Evolutionary conservation across 2,113 vertebrate species (phyloP), one percentile per base, ranked within the genome.

Genomic region (Alexandromys fortis): DNA sequence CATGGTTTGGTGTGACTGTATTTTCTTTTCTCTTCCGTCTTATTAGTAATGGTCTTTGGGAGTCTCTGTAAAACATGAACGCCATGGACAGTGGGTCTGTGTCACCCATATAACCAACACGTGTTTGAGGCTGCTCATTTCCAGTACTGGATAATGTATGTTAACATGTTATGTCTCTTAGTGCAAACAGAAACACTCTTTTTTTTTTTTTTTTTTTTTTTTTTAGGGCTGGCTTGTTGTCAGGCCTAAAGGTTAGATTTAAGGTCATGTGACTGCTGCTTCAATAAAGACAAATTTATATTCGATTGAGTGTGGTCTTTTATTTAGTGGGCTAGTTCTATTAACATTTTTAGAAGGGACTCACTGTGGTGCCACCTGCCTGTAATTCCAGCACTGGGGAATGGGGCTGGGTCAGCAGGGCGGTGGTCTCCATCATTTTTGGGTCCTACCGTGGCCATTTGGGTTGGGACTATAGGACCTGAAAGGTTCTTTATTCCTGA

Each of bases 221-320:
- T 98, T 96, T 98, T 97, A 96, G 98, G 98, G 96, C 98, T 98
- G 98, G 97, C 98, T 98, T 96, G 97, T 97, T 98, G 97, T 98
- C 97, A 97, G 95, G 47, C 98, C 98, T 98, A 98, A 97, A 98
- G 97, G 97, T 98, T 98, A 98, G 98, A 98, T 98, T 98, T 97
- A 96, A 98, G 98, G 97, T 98, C 98, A 98, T 98, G 98, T 98
- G 98, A 98, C 98, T 98, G 98, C 98, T 99, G 98, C 98, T 99
- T 98, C 98, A 98, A 99, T 99, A 98, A 99, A 98, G 98, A 98
- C 75, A 98, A 98, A 98, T 98, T 98, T 98, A 98, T 99, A 98
- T 98, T 98, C 98, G 97, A 98, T 93, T 97, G 94, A 97, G 97
- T 72, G 96, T 98, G 90, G 73, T 96, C 72, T 98, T 89, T 97